Base-by-base conservation (phyloP, 2,797 vertebrate genomes). In the Distichodus sexfasciatus region DNA sequence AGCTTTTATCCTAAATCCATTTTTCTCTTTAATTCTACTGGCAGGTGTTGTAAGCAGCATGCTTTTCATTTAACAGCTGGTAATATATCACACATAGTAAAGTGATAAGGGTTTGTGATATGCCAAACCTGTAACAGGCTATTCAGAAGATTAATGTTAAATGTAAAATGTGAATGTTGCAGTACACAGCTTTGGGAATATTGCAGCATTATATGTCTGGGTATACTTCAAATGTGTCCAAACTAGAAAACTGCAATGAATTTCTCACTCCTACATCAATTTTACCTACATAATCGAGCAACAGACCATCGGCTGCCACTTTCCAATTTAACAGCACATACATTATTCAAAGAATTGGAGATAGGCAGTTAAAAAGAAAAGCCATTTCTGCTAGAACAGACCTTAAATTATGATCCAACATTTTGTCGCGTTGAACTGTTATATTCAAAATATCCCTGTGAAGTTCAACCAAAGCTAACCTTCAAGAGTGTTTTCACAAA, bases 1-100 rank as follows among this genome's bases (percentile, higher is more conserved):
- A 55, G 44, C 64, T 61, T 75, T 81, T 72, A 69, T 60, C 76
- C 76, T 59, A 80, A 83, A 83, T 85, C 73, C 72, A 81, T 80
- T 80, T 82, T 78, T 79, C 79, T 71, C 68, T 69, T 72, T 66
- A 76, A 84, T 69, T 77, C 76, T 69, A 69, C 36, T 78, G 78
- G 78, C 76, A 73, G 77, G 80, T 65, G 67, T 38, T 66, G 71
- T 78, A 82, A 74, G 71, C 47, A 66, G 63, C 59, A 35, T 70
- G 72, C 43, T 74, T 74, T 70, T 15, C 46, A 75, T 66, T 48
- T 54, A 50, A 23, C 66, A 23, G 40, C 11, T 14, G 29, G 58
- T 51, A 55, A 46, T 48, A 19, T 44, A 36, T 68, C 29, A 33
- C 17, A 33, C 35, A 17, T 19, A 47, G 28, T 17, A 63, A 35